phyloP scores from a whole-genome alignment of 53 echinoderm and acorn worm species.

The Zoroaster sp. region DNA sequence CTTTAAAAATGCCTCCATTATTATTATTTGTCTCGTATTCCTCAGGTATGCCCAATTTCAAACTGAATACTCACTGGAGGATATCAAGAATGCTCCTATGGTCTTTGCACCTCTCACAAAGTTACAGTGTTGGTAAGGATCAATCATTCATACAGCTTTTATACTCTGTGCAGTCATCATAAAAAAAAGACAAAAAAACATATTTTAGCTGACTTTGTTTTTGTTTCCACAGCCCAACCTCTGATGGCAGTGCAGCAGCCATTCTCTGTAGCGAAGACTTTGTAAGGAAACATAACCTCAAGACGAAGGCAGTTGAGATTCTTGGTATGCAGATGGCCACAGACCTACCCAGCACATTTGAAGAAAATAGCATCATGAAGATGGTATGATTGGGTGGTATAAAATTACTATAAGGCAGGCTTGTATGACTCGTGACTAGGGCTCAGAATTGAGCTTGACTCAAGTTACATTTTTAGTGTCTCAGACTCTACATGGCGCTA shows the following conservation, averaged over 20 bases:
- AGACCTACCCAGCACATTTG: slow-evolving; percentile 83
- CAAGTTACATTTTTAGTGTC: too few species aligned
- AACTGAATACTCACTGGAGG: slow-evolving; percentile 81
- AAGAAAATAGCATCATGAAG: slow-evolving; percentile 93
- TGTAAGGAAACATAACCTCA: slow-evolving; percentile 75
- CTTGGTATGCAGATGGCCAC: slow-evolving; percentile 92
- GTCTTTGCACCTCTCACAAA: slow-evolving; percentile 86
- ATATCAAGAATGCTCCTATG: slow-evolving; percentile 77
- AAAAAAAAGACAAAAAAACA: not conserved
- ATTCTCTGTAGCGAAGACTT: slow-evolving; percentile 94
- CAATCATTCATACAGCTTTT: too few species aligned
- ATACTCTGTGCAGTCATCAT: not conserved
- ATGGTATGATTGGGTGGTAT: slow-evolving; percentile 54
- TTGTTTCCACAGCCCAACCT: slow-evolving; percentile 76
- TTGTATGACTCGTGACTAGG: too few species aligned
- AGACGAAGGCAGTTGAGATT: slow-evolving; percentile 86
- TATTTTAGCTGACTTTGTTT: not conserved
- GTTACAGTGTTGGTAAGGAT: slow-evolving; percentile 78
- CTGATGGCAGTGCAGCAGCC: slow-evolving; percentile 92
- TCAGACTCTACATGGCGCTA: too few species aligned
- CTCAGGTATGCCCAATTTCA: slow-evolving; percentile 91
- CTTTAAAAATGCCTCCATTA: too few species aligned
- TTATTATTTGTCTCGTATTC: too few species aligned
- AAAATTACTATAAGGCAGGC: not conserved
- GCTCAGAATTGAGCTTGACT: too few species aligned